A percentile compares a stretch with the other conserved stretches of the same genome.
These are phyloP conservation scores for Budorcas taxicolor DNA, from an alignment of 2,113 vertebrate genomes.

Conservation along the genomic window DNA sequence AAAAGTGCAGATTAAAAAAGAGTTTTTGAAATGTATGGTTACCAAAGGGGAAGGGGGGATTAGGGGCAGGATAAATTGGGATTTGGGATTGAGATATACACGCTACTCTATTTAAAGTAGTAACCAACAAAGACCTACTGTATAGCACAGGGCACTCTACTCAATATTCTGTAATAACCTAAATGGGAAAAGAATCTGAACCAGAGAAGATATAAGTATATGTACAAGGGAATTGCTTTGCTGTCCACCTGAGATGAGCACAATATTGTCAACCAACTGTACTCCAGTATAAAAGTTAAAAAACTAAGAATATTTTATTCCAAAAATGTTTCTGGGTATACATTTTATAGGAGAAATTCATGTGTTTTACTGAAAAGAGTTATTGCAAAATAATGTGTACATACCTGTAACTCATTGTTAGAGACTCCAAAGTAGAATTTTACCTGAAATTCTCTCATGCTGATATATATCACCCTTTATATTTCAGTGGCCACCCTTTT, in stretches of 20 bases:
- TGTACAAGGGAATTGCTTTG: background rate
- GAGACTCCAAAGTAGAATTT: background rate
- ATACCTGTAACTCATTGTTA: background rate
- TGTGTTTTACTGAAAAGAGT: background rate
- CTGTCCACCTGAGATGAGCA: background rate
- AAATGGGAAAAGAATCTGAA: background rate
- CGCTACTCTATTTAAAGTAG: background rate
- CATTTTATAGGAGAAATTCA: background rate
- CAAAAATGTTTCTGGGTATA: background rate
- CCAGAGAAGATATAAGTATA: background rate
- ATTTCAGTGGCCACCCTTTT: rapidly evolving
- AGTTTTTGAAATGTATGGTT: background rate
- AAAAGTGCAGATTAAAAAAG: background rate
- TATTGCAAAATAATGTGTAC: background rate
- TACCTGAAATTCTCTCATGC: background rate
- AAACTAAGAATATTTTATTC: background rate
- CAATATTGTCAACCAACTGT: background rate
- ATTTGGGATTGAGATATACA: background rate
- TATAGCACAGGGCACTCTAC: background rate
- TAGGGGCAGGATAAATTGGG: background rate
- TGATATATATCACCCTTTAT: rapidly evolving
- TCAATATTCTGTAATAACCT: background rate
- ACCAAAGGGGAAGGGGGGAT: background rate
- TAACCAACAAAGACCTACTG: background rate
- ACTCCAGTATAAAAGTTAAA: background rate